Percentiles rank a stretch among this genome's conserved stretches.
Conservation (phyloP, 2,797 vertebrate species). For the Takifugu ocellatus region DNA sequence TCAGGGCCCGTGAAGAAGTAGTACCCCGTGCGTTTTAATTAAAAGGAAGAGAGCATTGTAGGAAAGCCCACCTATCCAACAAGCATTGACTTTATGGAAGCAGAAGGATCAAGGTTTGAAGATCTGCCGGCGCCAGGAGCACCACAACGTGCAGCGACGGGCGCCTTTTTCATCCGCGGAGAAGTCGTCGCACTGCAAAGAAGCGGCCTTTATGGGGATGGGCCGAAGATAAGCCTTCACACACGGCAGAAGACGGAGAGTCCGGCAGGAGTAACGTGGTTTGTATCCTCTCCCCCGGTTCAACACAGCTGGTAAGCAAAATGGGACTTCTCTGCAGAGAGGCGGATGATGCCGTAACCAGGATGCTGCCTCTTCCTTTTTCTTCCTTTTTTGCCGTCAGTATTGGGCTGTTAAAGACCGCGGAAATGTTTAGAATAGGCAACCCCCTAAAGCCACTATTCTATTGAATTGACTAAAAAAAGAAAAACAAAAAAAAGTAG, state of each 20-base stretch:
- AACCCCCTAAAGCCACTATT: no score
- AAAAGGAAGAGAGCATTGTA: constrained; percentile 3
- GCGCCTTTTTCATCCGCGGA: not conserved
- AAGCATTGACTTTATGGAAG: constrained; percentile 53
- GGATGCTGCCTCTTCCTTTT: constrained; percentile 28
- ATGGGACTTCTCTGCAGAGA: constrained; percentile 57
- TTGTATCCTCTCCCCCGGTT: constrained; percentile 68
- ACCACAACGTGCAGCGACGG: not conserved
- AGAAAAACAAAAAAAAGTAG: no score
- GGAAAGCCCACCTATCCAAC: constrained; percentile 26
- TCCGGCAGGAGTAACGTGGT: constrained; percentile 59
- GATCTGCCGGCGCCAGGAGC: constrained; percentile 16
- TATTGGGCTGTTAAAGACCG: constrained; percentile 22
- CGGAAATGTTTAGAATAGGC: not conserved
- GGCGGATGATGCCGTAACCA: constrained; percentile 45
- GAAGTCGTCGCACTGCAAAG: not conserved
- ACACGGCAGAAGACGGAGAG: constrained; percentile 6
- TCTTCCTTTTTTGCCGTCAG: constrained; percentile 15
- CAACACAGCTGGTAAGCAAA: constrained; percentile 73
- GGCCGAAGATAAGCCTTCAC: constrained; percentile 16
- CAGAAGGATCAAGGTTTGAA: constrained; percentile 25
- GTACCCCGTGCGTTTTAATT: constrained; percentile 3
- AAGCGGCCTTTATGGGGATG: no score
- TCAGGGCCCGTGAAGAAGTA: constrained; percentile 16
- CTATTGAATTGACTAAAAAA: no score